These are phyloP conservation scores for Deroplatys truncata DNA, from an alignment of 2,888 invertebrate species.

Conservation along the genomic window DNA sequence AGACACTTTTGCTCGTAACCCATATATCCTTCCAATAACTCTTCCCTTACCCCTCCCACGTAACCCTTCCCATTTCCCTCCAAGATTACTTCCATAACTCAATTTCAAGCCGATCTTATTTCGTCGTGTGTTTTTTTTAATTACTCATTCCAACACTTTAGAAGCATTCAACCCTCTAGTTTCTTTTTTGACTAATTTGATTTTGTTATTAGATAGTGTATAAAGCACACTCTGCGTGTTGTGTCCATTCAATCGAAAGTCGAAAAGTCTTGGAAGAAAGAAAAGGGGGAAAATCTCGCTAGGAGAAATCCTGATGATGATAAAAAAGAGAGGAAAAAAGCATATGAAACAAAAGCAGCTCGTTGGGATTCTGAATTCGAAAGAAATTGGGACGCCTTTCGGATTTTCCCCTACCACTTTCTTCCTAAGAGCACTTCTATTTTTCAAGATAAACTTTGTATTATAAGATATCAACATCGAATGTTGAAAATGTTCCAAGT, in stretches of 20 bases:
- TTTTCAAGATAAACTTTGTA: slow-evolving; percentile 12
- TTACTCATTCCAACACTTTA: slow-evolving; percentile 42
- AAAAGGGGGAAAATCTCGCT: background rate
- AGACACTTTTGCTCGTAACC: background rate
- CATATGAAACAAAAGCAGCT: background rate
- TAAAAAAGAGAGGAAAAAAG: background rate
- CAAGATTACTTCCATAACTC: slow-evolving; percentile 47
- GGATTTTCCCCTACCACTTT: background rate
- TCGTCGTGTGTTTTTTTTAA: slow-evolving; percentile 44
- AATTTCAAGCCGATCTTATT: slow-evolving; percentile 45
- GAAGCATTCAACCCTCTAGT: slow-evolving; percentile 13
- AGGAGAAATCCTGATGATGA: background rate
- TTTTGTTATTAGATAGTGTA: slow-evolving; percentile 25
- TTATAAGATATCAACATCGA: slow-evolving; percentile 11
- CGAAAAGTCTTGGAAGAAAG: slow-evolving; percentile 5
- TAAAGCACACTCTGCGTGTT: slow-evolving; percentile 12
- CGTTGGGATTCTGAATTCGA: slow-evolving; percentile 2
- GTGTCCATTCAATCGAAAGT: slow-evolving; percentile 21
- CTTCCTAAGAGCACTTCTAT: background rate
- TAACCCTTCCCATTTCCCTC: slow-evolving; percentile 28
- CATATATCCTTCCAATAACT: background rate
- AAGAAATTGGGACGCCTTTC: background rate
- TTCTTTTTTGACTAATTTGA: slow-evolving; percentile 25
- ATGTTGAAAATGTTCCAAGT: slow-evolving; percentile 17
- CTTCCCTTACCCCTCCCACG: slow-evolving; percentile 1